Conservation (phyloP, 1,140 invertebrate species). For the Lethrus apterus region DNA sequence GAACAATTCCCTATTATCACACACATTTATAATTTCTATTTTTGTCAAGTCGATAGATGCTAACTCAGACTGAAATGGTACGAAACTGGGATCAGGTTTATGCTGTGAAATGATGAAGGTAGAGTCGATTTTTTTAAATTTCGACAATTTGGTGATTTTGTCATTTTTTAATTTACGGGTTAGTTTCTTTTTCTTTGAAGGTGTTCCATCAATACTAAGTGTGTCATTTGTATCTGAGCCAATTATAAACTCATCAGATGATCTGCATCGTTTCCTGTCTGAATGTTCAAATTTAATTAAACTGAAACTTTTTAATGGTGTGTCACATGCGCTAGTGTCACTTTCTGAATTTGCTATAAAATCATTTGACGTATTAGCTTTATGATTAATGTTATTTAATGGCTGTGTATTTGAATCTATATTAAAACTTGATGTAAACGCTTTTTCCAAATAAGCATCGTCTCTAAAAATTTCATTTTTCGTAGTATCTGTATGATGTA, state of each 20-base stretch:
- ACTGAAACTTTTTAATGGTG: not conserved
- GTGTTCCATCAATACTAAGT: constrained; percentile 1
- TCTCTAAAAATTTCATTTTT: constrained; percentile 5
- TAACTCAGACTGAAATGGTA: not conserved
- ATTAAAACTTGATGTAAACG: constrained; percentile 17
- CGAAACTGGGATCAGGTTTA: constrained; percentile 1
- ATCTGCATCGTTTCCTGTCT: not conserved
- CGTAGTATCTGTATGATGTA: not conserved
- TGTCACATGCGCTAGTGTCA: not conserved
- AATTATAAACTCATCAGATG: too few species aligned
- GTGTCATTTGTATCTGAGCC: too few species aligned
- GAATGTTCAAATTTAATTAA: not conserved
- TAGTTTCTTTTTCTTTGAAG: constrained; percentile 10
- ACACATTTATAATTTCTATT: constrained; percentile 42
- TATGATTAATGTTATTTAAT: constrained; percentile 2
- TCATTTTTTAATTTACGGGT: not conserved
- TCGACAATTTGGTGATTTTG: not conserved
- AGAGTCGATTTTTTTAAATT: not conserved
- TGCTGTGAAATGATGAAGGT: constrained; percentile 3
- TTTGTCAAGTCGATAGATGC: constrained; percentile 15
- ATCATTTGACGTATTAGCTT: constrained; percentile 8
- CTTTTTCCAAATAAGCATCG: constrained; percentile 15
- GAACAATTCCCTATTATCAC: constrained; percentile 39
- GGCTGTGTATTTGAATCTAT: constrained; percentile 1
- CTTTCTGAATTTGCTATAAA: constrained; percentile 11